Evolutionary conservation across 2,888 invertebrate genomes (phyloP), one percentile per base, ranked within the genome.

Genomic region (Cryptus viduatorius): DNA sequence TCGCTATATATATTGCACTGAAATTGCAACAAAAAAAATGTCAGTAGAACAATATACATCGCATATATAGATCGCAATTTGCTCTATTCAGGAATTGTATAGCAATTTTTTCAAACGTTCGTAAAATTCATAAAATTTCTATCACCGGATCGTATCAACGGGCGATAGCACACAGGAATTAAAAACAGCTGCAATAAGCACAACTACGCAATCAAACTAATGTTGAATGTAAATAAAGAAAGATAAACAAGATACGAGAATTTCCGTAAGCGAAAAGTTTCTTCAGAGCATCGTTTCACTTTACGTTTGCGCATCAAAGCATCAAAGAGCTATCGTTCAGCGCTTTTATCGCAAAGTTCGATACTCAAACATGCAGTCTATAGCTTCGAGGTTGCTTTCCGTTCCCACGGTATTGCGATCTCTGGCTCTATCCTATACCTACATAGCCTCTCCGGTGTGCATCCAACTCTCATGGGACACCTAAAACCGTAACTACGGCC

Each of bases 381-480:
- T 16, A 19, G 56, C 12, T 14, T 12, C 48, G 48, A 69, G 19
- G 19, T 53, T 31, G 31, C 31, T 71, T 71, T 71, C 50, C 16
- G 10, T 16, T 64, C 37, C 53, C 12, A 44, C 69, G 14, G 46
- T 59, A 59, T 59, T 59, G 69, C 53, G 59, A 4, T 14, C 42
- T 24, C 31, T 59, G n/a, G 31, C 29, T 78, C 61, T 53, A 16
- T 37, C 56, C 16, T 37, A 37, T 19, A 44, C 29, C 24, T 44
- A 8, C 14, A 50, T 3, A 24, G 24, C 31, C 42, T 19, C 24
- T 4, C 44, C 12, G 7, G 31, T 24, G 48, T 8, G 7, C 19
- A 68, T 29, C 3, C n/a, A 37, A 78, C 46, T 68, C 77, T 59
- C 77, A 29, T 2, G 77, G 44, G 77, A 46, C 46, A 59, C 77